Conservation (phyloP, 2,113 vertebrate genomes). For the Stictonetta naevosa region DNA sequence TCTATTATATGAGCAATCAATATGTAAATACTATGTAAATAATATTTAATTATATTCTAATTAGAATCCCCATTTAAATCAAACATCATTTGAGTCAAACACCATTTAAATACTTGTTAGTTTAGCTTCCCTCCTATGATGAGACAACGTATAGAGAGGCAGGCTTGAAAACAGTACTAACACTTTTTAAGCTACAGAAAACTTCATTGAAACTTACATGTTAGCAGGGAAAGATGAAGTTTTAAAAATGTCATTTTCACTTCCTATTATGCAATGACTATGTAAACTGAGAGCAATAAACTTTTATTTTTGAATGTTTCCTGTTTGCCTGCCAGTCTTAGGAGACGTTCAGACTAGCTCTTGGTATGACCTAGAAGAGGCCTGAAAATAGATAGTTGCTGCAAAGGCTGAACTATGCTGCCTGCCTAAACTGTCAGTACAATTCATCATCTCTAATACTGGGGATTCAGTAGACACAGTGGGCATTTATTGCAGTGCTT, state of each 20-base stretch:
- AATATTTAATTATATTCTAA: not conserved
- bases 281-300: not conserved
- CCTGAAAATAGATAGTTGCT: not conserved
- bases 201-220: not conserved
- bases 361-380: not conserved
- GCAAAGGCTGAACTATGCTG: rapidly evolving
- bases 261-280: not conserved
- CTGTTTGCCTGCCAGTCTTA: not conserved
- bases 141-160: not conserved
- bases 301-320: not conserved
- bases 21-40: no score
- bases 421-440: not conserved
- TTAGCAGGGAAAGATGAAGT: not conserved
- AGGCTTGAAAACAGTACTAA: not conserved
- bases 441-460: not conserved
- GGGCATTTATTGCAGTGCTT: not conserved
- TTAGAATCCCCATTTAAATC: not conserved
- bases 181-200: not conserved
- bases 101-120: not conserved
- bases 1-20: not conserved
- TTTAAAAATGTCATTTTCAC: not conserved
- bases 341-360: not conserved
- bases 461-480: not conserved
- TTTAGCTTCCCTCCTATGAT: not conserved
- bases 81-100: not conserved